A percentile compares a stretch with the other conserved stretches of the same genome.
phyloP scores from a whole-genome alignment of 2,888 invertebrate species.

The Podotricha telesiphe region DNA sequence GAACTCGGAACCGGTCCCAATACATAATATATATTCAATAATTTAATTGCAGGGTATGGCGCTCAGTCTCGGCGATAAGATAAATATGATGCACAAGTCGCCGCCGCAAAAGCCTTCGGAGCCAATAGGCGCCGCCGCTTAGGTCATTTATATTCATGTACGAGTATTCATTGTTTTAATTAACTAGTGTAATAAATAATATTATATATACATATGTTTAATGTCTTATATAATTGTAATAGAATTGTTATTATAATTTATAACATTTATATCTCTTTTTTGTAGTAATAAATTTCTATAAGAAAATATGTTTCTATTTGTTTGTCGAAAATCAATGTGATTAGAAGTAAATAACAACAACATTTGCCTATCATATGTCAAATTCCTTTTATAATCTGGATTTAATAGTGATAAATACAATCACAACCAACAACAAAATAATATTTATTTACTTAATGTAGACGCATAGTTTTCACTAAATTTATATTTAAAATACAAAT shows the following conservation, averaged over 20 bases:
- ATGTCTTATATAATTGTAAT: background rate
- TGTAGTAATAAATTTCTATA: background rate
- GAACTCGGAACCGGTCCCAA: too few relatives aligned
- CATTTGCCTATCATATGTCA: background rate
- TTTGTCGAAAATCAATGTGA: too few relatives aligned
- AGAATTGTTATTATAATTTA: too few relatives aligned
- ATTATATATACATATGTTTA: background rate
- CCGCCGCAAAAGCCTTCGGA: slow-evolving; percentile 70
- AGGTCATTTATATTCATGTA: slow-evolving; percentile 30
- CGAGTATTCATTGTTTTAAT: background rate
- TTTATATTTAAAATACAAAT: too few relatives aligned
- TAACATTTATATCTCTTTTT: background rate
- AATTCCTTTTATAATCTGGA: background rate
- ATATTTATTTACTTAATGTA: too few relatives aligned
- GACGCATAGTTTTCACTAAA: too few relatives aligned
- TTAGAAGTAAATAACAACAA: too few relatives aligned
- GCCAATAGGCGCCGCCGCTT: slow-evolving; percentile 62
- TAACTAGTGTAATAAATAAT: background rate
- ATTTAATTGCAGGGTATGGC: slow-evolving; percentile 95
- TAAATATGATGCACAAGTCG: slow-evolving; percentile 94
- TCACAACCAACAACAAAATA: too few relatives aligned
- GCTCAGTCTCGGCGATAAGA: slow-evolving; percentile 98
- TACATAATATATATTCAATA: too few relatives aligned
- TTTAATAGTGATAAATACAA: background rate
- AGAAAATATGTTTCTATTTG: background rate